These are phyloP conservation scores for Drosophila cognata DNA, from an alignment of 2,888 invertebrate genomes.

Conservation along the genomic window DNA sequence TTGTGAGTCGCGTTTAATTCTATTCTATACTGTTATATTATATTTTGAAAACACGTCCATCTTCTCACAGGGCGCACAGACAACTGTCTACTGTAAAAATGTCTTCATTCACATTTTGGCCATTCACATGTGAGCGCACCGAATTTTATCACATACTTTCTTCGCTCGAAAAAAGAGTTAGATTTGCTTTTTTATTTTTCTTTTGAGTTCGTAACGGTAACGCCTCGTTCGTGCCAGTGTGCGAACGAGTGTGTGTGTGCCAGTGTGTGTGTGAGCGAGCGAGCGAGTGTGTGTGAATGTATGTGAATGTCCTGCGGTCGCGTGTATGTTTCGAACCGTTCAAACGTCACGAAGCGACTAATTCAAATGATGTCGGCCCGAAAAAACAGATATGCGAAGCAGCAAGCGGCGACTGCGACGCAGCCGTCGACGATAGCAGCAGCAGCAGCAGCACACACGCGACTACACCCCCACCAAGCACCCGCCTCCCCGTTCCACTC, in stretches of 20 bases:
- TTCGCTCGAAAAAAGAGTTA: constrained; percentile 49
- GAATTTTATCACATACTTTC: constrained; percentile 46
- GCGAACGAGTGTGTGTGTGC: constrained; percentile 9
- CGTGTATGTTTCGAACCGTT: constrained; percentile 85
- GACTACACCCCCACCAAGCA: constrained; percentile 41
- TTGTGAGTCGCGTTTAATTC: neutral
- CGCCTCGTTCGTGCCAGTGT: constrained; percentile 25
- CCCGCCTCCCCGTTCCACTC: constrained; percentile 35
- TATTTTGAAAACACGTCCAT: constrained; percentile 46
- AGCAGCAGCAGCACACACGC: constrained; percentile 56
- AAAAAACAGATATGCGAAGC: constrained; percentile 79
- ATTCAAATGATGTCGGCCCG: constrained; percentile 83
- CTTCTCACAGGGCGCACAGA: constrained; percentile 40
- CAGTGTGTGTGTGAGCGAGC: constrained; percentile 18
- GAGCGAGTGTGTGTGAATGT: constrained; percentile 15
- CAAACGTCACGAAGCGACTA: constrained; percentile 86
- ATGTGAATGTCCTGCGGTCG: constrained; percentile 62
- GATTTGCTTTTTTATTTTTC: constrained; percentile 40
- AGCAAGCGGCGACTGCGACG: constrained; percentile 43
- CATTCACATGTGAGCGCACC: constrained; percentile 52
- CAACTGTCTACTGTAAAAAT: constrained; percentile 41
- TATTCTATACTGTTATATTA: neutral
- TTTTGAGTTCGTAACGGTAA: constrained; percentile 49
- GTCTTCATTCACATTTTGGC: constrained; percentile 29
- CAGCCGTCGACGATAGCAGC: constrained; percentile 48